These are phyloP conservation scores for Melanophora roralis DNA, from an alignment of 2,888 invertebrate genomes.

Conservation along the genomic window DNA sequence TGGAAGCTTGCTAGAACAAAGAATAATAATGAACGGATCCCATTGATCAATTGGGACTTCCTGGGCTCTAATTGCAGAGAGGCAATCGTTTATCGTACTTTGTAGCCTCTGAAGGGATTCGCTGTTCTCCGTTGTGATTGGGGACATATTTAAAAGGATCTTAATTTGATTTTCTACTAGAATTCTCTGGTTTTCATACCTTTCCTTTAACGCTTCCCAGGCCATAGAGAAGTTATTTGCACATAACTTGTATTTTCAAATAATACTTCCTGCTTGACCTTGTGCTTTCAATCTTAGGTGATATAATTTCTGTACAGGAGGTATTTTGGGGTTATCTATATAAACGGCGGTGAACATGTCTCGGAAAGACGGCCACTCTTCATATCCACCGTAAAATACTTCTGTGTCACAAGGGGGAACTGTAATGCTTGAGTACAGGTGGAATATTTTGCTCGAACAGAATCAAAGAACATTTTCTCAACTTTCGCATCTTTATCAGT, in stretches of 20 bases:
- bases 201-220: constrained; percentile 11
- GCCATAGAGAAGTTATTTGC: constrained; percentile 8
- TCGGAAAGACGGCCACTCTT: constrained; percentile 15
- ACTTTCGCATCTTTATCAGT: too few species aligned
- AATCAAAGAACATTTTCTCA: too few species aligned
- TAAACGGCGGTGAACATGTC: constrained; percentile 21
- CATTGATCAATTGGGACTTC: constrained; percentile 13
- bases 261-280: constrained; percentile 6
- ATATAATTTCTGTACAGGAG: neutral
- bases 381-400: neutral
- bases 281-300: constrained; percentile 19
- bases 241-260: neutral
- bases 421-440: too few species aligned
- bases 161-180: constrained; percentile 19
- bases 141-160: neutral
- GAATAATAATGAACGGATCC: too few species aligned
- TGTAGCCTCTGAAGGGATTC: constrained; percentile 1
- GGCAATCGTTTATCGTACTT: constrained; percentile 24
- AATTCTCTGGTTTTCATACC: constrained; percentile 28
- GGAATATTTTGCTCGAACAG: too few species aligned
- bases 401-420: neutral
- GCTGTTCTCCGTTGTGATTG: neutral
- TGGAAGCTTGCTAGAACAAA: too few species aligned
- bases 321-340: neutral
- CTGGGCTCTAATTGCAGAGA: constrained; percentile 13